Conservation (phyloP, 1,140 invertebrate genomes). For the Eriocheir sinensis region DNA sequence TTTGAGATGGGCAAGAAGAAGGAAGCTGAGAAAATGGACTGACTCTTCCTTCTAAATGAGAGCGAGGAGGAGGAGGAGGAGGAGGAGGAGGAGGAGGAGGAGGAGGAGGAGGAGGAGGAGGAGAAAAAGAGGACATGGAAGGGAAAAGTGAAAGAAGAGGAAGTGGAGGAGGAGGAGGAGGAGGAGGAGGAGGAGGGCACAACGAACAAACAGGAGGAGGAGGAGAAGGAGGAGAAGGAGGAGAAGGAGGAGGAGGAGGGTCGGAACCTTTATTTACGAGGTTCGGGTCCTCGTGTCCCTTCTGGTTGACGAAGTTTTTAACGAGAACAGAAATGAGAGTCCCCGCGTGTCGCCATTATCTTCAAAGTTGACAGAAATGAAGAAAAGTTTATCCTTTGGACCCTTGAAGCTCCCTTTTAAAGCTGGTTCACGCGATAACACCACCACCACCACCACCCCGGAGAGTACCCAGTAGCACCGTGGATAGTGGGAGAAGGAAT, state of each 20-base stretch:
- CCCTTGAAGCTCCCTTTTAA: not conserved
- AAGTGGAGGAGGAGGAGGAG: too few relatives aligned
- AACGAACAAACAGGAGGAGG: not conserved
- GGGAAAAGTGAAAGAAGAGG: too few relatives aligned
- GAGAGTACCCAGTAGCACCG: too few relatives aligned
- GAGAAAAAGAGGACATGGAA: too few relatives aligned
- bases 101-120: too few relatives aligned
- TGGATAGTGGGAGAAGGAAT: too few relatives aligned
- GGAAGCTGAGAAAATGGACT: not conserved
- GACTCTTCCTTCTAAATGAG: not conserved
- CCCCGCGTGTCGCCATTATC: not conserved
- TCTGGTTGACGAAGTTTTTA: slow-evolving; percentile 13
- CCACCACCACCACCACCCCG: too few relatives aligned
- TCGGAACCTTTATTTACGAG: slow-evolving; percentile 5
- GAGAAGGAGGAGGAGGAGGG: not conserved
- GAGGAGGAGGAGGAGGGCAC: not conserved
- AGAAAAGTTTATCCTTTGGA: not conserved
- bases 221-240: not conserved
- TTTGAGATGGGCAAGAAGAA: not conserved
- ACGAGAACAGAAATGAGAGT: not conserved
- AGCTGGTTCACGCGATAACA: not conserved
- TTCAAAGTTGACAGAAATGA: not conserved
- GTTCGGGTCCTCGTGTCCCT: not conserved
- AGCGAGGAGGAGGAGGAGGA: too few relatives aligned
- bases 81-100: too few relatives aligned